phyloP scores from a whole-genome alignment of 2,888 invertebrate genomes.

The Apotomis betuletana region DNA sequence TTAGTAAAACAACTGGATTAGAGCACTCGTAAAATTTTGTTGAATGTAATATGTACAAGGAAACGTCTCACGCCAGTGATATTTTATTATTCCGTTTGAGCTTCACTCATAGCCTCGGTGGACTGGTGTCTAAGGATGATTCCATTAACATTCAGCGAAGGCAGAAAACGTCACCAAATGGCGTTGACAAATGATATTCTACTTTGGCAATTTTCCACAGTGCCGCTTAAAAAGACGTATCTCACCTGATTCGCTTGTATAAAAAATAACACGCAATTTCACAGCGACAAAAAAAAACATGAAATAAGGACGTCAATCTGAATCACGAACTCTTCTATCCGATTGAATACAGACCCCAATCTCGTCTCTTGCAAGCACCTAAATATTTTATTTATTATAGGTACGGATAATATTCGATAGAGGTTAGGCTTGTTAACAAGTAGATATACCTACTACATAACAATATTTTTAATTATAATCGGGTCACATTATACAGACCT shows the following conservation, averaged over 20 bases:
- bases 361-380: no score
- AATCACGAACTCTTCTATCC: no score
- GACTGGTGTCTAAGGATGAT: constrained; percentile 50
- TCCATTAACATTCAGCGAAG: constrained; percentile 63
- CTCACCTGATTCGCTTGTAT: constrained; percentile 25
- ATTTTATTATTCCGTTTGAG: constrained; percentile 43
- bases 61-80: constrained; percentile 14
- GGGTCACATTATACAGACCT: constrained; percentile 21
- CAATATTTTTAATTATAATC: constrained; percentile 9
- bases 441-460: background rate
- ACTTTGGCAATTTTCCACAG: constrained; percentile 71
- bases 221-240: constrained; percentile 45
- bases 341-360: no score
- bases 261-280: constrained; percentile 32
- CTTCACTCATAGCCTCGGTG: constrained; percentile 48
- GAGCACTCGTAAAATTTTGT: constrained; percentile 6
- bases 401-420: no score
- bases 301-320: no score
- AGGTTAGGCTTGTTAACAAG: background rate
- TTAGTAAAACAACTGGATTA: constrained; percentile 1
- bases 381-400: no score
- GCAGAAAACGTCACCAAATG: constrained; percentile 64
- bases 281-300: constrained; percentile 3
- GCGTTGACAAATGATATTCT: constrained; percentile 68
- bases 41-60: constrained; percentile 19